A percentile compares a stretch with the other conserved stretches of the same genome.
These are phyloP conservation scores for Meiosimyza platycephala DNA, from an alignment of 2,888 invertebrate species.

Conservation along the genomic window DNA sequence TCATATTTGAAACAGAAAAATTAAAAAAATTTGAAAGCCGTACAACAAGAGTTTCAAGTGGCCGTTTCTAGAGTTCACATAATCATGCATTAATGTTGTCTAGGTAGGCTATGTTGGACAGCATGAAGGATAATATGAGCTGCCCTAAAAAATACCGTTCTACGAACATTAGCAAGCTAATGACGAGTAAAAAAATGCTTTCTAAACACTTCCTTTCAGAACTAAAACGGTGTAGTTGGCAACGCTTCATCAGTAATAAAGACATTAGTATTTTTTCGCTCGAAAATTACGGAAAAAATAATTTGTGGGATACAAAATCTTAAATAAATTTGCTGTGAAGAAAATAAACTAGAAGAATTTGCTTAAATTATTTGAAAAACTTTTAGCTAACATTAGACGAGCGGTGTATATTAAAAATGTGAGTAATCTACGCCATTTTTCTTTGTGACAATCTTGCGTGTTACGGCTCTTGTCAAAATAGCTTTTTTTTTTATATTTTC, in stretches of 20 bases:
- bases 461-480: background rate
- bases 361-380: background rate
- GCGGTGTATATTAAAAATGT: background rate
- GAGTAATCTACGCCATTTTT: background rate
- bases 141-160: too few species aligned
- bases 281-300: background rate
- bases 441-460: too few species aligned
- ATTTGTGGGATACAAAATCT: background rate
- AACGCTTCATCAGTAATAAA: slow-evolving; percentile 15
- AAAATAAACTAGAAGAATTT: background rate
- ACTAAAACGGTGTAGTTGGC: background rate
- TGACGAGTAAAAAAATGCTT: background rate
- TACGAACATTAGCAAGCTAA: too few species aligned
- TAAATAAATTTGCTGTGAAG: slow-evolving; percentile 7
- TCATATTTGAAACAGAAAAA: too few species aligned
- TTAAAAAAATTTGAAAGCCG: too few species aligned
- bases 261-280: slow-evolving; percentile 1
- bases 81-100: too few species aligned
- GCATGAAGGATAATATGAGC: too few species aligned
- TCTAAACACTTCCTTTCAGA: background rate
- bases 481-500: too few species aligned
- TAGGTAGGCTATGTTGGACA: too few species aligned
- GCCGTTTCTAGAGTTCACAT: too few species aligned
- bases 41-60: too few species aligned
- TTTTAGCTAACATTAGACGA: too few species aligned